Base-by-base conservation (phyloP, 2,113 vertebrate species). In the Urocitellus parryii region DNA sequence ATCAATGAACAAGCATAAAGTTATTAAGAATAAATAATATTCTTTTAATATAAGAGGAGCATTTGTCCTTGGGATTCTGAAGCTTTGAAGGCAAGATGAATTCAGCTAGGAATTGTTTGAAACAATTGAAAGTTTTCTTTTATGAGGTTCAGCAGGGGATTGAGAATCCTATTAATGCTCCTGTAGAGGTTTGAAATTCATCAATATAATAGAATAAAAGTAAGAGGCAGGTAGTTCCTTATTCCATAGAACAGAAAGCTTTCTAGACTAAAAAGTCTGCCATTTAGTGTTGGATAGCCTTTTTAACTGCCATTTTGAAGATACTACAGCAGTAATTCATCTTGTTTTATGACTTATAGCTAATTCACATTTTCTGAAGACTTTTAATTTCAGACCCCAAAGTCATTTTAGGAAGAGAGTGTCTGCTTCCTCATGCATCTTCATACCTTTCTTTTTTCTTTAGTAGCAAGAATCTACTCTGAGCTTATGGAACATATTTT, bases 111-210 rank as follows among this genome's bases (percentile, higher is more conserved):
- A 91, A 79, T 86, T 89, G 32, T 92, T 77, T 67, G 90, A 82
- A 97, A 97, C 95, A 95, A 96, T 91, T 74, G 74, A 45, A 85
- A 88, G 63, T 96, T 91, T 91, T 91, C 85, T 97, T 95, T 85
- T 58, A 61, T 92, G 32, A 3, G 53, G 1, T 86, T 96, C 93
- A 76, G 56, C 88, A 68, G 74, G 91, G 80, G n/a, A 74, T 79
- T 58, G 83, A 63, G 94, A 93, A 51, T 42, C 91, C 94, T 83
- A 76, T 88, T 95, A 89, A 76, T 89, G 82, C 25, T 45, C 77
- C 93, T 72, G 16, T 27, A 24, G 81, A 94, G 58, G 39, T 94
- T 94, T 90, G 87, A 97, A 96, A 91, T 97, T 88, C 83, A 83
- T 94, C 88, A 68, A 2, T 86, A 39, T 70, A 77, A 87, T 42